Conservation (phyloP, 2,113 vertebrate genomes). For the Podiceps cristatus region DNA sequence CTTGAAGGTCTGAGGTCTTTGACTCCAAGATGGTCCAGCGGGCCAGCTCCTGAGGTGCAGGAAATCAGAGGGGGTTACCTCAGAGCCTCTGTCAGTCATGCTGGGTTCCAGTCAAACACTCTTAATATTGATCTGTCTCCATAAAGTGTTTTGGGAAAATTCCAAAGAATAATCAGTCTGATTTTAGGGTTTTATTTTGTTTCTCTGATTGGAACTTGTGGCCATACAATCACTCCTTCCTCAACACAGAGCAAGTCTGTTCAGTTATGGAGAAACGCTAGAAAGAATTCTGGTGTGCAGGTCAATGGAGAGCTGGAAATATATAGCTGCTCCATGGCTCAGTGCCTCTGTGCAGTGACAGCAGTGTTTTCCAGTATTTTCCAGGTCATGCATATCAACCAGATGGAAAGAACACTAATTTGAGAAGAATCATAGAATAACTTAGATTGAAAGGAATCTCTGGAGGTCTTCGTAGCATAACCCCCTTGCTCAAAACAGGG, state of each 20-base stretch:
- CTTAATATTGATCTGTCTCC: not conserved
- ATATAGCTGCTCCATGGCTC: constrained; percentile 20
- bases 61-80: not conserved
- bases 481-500: not conserved
- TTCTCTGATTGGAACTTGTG: not conserved
- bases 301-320: not conserved
- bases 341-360: constrained; percentile 32
- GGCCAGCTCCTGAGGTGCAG: not conserved
- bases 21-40: not conserved
- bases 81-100: not conserved
- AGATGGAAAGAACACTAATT: not conserved
- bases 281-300: not conserved
- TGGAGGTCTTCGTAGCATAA: not conserved
- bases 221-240: not conserved
- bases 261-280: not conserved
- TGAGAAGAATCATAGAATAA: not conserved
- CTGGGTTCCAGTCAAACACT: not conserved
- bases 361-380: constrained; percentile 19
- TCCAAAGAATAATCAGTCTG: not conserved
- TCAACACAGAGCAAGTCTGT: not conserved
- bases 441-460: not conserved
- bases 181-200: not conserved
- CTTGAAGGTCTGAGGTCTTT: not conserved
- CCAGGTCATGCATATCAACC: constrained; percentile 40
- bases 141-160: not conserved